A percentile compares a stretch with the other conserved stretches of the same genome.
These are phyloP conservation scores for Diplazon laetatorius DNA, from an alignment of 2,888 invertebrate genomes.

Conservation along the genomic window DNA sequence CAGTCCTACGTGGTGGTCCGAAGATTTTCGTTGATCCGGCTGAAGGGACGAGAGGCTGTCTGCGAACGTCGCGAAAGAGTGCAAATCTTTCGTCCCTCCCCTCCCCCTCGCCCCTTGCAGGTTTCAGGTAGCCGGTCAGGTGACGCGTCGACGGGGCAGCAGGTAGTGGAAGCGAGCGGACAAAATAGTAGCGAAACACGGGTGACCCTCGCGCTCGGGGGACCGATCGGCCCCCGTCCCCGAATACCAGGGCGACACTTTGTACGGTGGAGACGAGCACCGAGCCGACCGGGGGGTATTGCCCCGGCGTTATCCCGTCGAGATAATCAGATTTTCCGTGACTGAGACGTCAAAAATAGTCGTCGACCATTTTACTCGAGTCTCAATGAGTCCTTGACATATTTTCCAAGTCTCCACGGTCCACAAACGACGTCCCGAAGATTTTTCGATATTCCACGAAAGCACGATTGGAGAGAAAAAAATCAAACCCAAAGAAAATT, in stretches of 20 bases:
- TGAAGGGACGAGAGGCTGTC: not conserved
- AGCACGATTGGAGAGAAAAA: not conserved
- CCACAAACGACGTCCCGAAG: constrained; percentile 40
- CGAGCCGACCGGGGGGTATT: constrained; percentile 65
- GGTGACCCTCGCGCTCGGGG: constrained; percentile 34
- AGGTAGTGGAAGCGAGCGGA: constrained; percentile 46
- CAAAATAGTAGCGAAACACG: constrained; percentile 23
- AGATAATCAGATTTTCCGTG: constrained; percentile 80
- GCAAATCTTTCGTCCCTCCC: no score
- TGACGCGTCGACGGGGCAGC: constrained; percentile 30
- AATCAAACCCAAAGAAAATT: constrained; percentile 14
- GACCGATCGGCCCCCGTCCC: constrained; percentile 41
- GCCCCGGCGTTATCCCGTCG: constrained; percentile 72
- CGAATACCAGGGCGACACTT: constrained; percentile 48
- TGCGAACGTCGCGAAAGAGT: constrained; percentile 23
- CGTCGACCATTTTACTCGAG: constrained; percentile 13
- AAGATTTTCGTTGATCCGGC: constrained; percentile 8
- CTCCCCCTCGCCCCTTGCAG: no score
- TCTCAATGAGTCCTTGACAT: constrained; percentile 70
- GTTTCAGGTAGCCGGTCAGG: constrained; percentile 45
- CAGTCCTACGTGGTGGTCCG: not conserved
- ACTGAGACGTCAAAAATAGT: constrained; percentile 79
- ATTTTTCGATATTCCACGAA: constrained; percentile 18
- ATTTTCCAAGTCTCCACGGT: constrained; percentile 45
- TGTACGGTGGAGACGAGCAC: constrained; percentile 26